phyloP scores from a whole-genome alignment of 2,797 vertebrate genomes.

The Epinephelus awoara region DNA sequence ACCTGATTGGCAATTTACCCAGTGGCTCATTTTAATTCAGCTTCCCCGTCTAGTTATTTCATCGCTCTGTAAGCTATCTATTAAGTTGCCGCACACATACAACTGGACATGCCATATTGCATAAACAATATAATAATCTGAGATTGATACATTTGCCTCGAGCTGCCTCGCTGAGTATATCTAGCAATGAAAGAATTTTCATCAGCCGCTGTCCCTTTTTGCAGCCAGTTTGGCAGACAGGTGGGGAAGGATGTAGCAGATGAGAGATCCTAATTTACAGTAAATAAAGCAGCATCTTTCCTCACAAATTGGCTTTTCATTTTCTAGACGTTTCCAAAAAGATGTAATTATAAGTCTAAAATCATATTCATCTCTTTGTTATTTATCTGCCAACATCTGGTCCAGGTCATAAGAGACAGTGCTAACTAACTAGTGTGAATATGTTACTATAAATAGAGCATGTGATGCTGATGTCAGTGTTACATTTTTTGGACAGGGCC shows the following conservation, averaged over 20 bases:
- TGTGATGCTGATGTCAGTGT: no score
- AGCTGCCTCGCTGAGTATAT: conserved; percentile 24
- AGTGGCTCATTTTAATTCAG: conserved; percentile 63
- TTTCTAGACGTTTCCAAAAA: neutral
- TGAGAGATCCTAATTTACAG: conserved; percentile 36
- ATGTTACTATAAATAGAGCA: neutral
- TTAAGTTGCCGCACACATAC: conserved; percentile 60
- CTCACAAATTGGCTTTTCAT: conserved; percentile 20
- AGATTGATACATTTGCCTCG: conserved; percentile 59
- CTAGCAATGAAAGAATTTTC: conserved; percentile 24
- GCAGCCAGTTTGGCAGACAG: conserved; percentile 34
- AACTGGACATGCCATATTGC: conserved; percentile 53
- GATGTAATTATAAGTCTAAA: no score
- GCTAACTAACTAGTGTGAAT: conserved; percentile 8
- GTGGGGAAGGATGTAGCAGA: conserved; percentile 21
- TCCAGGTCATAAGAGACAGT: neutral
- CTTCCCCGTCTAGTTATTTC: conserved; percentile 49
- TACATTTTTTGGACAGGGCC: no score
- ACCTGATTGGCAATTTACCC: conserved; percentile 56
- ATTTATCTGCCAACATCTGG: conserved; percentile 5
- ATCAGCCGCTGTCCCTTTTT: conserved; percentile 30
- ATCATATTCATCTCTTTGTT: no score
- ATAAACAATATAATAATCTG: conserved; percentile 76
- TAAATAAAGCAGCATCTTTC: neutral
- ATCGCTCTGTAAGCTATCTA: conserved; percentile 52